These are phyloP conservation scores for Cantharis rufa DNA, from an alignment of 2,888 invertebrate species.

Conservation along the genomic window DNA sequence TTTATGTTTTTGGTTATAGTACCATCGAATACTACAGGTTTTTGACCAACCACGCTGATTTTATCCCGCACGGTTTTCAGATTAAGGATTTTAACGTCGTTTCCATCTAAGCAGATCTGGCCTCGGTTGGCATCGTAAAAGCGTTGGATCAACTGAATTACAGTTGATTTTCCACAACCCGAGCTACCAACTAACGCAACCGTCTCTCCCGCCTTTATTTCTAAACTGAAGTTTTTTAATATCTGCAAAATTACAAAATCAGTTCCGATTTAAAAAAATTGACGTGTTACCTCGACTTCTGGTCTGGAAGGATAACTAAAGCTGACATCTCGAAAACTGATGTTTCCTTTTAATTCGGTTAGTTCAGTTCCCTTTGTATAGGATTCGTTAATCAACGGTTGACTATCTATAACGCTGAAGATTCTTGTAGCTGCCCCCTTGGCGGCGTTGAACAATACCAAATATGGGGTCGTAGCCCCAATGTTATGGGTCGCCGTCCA, in stretches of 20 bases:
- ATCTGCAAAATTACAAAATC: slow-evolving; percentile 53
- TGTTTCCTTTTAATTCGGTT: neutral
- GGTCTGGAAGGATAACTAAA: neutral
- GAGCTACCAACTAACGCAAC: slow-evolving; percentile 75
- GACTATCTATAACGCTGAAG: neutral
- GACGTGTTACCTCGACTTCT: slow-evolving; percentile 51
- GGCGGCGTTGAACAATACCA: neutral
- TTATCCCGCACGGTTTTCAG: slow-evolving; percentile 78
- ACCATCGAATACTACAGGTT: slow-evolving; percentile 83
- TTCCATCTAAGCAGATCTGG: slow-evolving; percentile 67
- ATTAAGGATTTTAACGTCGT: slow-evolving; percentile 73
- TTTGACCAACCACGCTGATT: slow-evolving; percentile 89
- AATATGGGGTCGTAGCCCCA: neutral
- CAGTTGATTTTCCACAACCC: slow-evolving; percentile 80
- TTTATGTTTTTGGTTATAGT: slow-evolving; percentile 83
- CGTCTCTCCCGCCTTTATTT: slow-evolving; percentile 71
- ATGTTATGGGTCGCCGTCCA: neutral
- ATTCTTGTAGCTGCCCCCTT: neutral
- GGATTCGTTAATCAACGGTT: neutral
- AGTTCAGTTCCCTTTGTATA: slow-evolving; percentile 57
- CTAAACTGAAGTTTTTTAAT: slow-evolving; percentile 67
- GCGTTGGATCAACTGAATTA: slow-evolving; percentile 72
- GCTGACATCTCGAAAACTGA: neutral
- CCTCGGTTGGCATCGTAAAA: slow-evolving; percentile 73
- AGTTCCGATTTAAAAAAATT: neutral